A percentile compares a stretch with the other conserved stretches of the same genome.
These are phyloP conservation scores for Anarsia innoxiella DNA, from an alignment of 2,888 invertebrate genomes.

Conservation along the genomic window DNA sequence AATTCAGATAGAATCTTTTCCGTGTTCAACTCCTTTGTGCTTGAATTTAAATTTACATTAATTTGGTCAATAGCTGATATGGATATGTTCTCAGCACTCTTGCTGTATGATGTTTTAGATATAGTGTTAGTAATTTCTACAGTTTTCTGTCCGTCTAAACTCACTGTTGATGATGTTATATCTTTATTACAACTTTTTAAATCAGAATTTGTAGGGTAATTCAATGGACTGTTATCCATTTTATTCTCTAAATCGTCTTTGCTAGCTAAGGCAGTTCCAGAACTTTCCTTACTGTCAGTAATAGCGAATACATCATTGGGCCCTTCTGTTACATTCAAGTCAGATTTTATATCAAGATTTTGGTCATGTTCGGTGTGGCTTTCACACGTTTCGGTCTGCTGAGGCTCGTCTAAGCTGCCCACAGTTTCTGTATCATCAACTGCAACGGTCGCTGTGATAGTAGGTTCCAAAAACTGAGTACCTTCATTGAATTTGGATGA, in stretches of 20 bases:
- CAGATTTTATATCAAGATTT: no score
- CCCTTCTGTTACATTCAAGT: no score
- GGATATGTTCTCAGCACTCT: slow-evolving; percentile 56
- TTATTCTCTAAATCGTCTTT: no score
- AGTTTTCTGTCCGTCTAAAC: slow-evolving; percentile 39
- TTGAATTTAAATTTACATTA: neutral
- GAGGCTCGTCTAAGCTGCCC: slow-evolving; percentile 22
- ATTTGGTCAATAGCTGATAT: slow-evolving; percentile 1
- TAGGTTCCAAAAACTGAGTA: slow-evolving; percentile 26
- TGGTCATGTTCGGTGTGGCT: no score
- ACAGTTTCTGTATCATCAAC: slow-evolving; percentile 21
- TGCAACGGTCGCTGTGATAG: slow-evolving; percentile 28
- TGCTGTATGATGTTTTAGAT: slow-evolving; percentile 37
- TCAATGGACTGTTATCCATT: no score
- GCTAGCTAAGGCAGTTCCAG: no score
- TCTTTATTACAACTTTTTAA: slow-evolving; percentile 20
- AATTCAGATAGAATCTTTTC: slow-evolving; percentile 53
- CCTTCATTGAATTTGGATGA: slow-evolving; percentile 24
- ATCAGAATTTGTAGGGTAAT: no score
- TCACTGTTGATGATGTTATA: slow-evolving; percentile 45
- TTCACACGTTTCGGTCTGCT: no score
- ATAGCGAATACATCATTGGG: no score
- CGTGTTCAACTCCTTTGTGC: slow-evolving; percentile 38
- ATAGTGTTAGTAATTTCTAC: slow-evolving; percentile 23
- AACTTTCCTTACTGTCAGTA: no score